These are phyloP conservation scores for Merluccius polli DNA, from an alignment of 2,797 vertebrate species.

Conservation along the genomic window DNA sequence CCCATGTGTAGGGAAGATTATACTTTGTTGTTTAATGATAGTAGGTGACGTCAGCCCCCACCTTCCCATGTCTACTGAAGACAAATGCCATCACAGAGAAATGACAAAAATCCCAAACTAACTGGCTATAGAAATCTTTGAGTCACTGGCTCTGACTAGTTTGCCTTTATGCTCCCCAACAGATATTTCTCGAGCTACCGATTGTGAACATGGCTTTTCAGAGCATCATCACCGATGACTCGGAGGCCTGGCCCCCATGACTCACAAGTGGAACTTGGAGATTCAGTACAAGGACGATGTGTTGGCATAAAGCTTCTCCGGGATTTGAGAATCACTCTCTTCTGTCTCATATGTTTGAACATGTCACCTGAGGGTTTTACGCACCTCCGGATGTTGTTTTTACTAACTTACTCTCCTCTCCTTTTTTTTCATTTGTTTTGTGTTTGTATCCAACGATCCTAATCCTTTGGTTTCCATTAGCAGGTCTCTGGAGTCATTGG, in stretches of 20 bases:
- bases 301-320: background rate
- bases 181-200: background rate
- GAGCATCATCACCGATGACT: background rate
- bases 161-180: background rate
- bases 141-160: background rate
- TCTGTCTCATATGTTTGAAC: too few species aligned
- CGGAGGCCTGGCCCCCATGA: background rate
- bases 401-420: too few species aligned
- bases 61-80: background rate
- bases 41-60: background rate
- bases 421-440: too few species aligned
- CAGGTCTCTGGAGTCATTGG: too few species aligned
- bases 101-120: background rate
- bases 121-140: background rate
- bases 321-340: too few species aligned
- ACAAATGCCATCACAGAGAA: background rate
- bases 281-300: background rate
- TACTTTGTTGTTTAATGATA: background rate
- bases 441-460: too few species aligned
- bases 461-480: too few species aligned
- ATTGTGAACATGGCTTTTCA: background rate
- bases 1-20: background rate
- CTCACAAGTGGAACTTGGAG: background rate
- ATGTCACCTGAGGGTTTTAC: too few species aligned
- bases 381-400: too few species aligned